Base-by-base conservation (phyloP, 1,140 invertebrate genomes). In the Caenorhabditis inopinata region DNA sequence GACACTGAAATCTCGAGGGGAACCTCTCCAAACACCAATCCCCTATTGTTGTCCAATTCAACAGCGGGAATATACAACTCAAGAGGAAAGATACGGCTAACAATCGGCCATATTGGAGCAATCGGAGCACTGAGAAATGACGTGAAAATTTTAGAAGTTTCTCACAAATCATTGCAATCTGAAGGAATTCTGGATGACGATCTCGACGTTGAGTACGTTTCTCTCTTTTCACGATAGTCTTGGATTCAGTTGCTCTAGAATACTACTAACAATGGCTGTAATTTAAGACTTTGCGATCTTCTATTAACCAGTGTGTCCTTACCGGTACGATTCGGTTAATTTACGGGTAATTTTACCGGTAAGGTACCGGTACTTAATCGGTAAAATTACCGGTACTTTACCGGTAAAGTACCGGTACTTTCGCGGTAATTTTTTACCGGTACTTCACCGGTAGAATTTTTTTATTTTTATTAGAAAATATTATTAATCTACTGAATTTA, bases 71-170 rank as follows among this genome's bases (percentile, higher is more conserved):
- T 47, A 3, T 75, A 75, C 27, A 25, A 75, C 21, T 75, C 74
- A 27, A 49, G 48, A 76, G 80, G 80, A 11, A 81, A 32, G 45
- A 81, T 81, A 14, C 49, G 74, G 5, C n/a, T 86, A 16, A 85
- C 84, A 53, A 75, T 87, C 23, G 86, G 86, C 11, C 86, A 87
- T 76, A 87, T 87, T 53, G 86, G 86, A 25, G 86, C 86, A 23
- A 62, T 87, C 23, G 85, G 86, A 73, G 87, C 84, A 21, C 84
- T 87, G 87, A 86, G 87, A 25, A 88, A 87, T 49, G 85, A 86
- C 46, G 86, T 87, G 58, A 78, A 78, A 29, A 84, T 87, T 32
- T 53, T 87, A 42, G 87, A 87, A 47, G 82, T 88, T 47, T 88
- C 85, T 47, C 83, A 87, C 1, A 84, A 77, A n/a, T 86, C 88